These are phyloP conservation scores for Megamerina dolium DNA, from an alignment of 2,888 invertebrate species.

Conservation along the genomic window DNA sequence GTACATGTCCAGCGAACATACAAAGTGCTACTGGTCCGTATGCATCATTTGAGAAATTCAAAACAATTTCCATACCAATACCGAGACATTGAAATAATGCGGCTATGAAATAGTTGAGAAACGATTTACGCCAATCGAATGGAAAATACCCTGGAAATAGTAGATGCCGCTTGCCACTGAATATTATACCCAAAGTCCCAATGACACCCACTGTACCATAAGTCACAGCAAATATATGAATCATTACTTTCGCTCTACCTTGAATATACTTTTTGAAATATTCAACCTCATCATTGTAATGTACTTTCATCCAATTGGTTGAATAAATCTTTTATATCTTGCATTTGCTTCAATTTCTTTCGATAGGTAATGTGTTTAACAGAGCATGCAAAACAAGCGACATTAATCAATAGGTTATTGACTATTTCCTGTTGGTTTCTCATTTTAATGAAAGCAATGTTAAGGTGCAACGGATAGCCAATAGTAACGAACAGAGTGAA, in stretches of 20 bases:
- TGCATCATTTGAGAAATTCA: slow-evolving; percentile 20
- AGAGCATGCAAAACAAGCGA: too few relatives aligned
- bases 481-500: too few relatives aligned
- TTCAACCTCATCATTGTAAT: slow-evolving; percentile 15
- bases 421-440: too few relatives aligned
- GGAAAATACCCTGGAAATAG: slow-evolving; percentile 25
- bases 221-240: slow-evolving; percentile 5
- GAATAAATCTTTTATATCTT: too few relatives aligned
- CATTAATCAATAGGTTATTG: too few relatives aligned
- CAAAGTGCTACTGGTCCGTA: slow-evolving; percentile 18
- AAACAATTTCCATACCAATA: slow-evolving; percentile 16
- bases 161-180: slow-evolving; percentile 13
- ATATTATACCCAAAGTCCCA: slow-evolving; percentile 10
- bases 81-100: slow-evolving; percentile 21
- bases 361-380: too few relatives aligned
- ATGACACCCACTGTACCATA: slow-evolving; percentile 13
- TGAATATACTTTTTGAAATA: slow-evolving; percentile 8
- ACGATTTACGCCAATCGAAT: slow-evolving; percentile 16
- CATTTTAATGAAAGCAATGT: too few relatives aligned
- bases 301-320: too few relatives aligned
- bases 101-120: slow-evolving; percentile 10
- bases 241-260: neutral
- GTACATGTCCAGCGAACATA: slow-evolving; percentile 22
- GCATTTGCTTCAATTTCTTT: too few relatives aligned
- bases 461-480: too few relatives aligned